A percentile compares a stretch with the other conserved stretches of the same genome.
Evolutionary conservation across 2,797 vertebrate species (phyloP).

Genomic region (Rhodeus uyekii): DNA sequence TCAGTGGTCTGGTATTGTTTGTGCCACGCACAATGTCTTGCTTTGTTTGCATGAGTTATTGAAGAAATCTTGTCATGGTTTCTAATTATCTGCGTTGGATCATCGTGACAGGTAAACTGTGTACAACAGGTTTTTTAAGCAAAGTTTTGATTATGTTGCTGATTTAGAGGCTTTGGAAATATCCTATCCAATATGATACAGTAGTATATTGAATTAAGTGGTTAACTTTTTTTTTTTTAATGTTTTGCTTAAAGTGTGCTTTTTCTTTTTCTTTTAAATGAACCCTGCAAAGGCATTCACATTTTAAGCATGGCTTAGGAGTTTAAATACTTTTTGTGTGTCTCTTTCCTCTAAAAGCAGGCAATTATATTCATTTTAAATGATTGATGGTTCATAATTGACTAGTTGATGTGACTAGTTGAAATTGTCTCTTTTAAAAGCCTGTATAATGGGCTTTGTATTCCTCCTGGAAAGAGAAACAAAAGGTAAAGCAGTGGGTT

Average conservation of each 20-base stretch:
- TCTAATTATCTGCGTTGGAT: no score
- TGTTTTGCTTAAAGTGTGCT: not conserved
- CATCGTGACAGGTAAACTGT: no score
- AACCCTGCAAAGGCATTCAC: not conserved
- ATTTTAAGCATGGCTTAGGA: not conserved
- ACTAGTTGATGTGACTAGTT: constrained; percentile 51
- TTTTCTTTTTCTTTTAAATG: not conserved
- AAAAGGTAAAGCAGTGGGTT: constrained; percentile 42
- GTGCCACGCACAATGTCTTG: no score
- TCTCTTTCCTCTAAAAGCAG: constrained; percentile 4
- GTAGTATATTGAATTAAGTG: not conserved
- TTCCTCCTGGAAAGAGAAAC: not conserved
- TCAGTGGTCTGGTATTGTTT: no score
- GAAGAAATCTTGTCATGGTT: no score
- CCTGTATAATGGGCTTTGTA: constrained; percentile 2
- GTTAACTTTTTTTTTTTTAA: not conserved
- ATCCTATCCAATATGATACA: not conserved
- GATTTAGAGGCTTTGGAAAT: not conserved
- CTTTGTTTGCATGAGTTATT: no score
- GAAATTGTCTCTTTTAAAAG: constrained; percentile 51
- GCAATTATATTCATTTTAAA: constrained; percentile 25
- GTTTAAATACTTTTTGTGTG: not conserved
- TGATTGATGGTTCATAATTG: constrained; percentile 59
- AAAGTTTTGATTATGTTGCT: not conserved
- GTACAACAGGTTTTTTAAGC: not conserved